Evolutionary conservation across 2,113 vertebrate species (phyloP), one percentile per base, ranked within the genome.

Genomic region (Pseudolaguvia tuberculata): DNA sequence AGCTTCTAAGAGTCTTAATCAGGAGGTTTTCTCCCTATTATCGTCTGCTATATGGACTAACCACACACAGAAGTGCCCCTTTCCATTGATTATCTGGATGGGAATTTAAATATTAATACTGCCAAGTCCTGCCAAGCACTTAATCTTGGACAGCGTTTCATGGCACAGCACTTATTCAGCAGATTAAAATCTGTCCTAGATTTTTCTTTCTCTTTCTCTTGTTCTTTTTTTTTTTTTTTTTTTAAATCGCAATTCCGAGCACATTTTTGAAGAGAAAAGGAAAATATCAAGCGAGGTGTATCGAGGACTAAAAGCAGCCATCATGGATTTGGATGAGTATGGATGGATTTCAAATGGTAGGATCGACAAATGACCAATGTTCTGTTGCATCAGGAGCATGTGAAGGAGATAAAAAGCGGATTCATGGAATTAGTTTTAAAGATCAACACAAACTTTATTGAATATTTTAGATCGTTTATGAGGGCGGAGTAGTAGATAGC

Each of bases 1-100:
- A 93, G 89, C 90, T 90, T 93, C 92, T 93, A 92, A 93, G 93
- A 92, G 93, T 91, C 90, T 94, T 95, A 95, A 94, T 93, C 90
- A 91, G 87, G 91, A 93, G 93, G 91, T 91, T 94, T 92, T 95
- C 93, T 92, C 92, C 91, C 88, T 91, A 92, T 94, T 94, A 96
- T 95, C 93, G 91, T 89, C 91, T 91, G 80, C 71, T 61, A 87
- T 93, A 94, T 93, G 90, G 88, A 86, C 88, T 89, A 90, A 91
- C 86, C 84, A 84, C 73, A 59, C 89, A 85, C 87, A 91, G 83
- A 91, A 92, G 90, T 90, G 88, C 87, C 87, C 87, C 86, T 83
- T 88, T 88, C 89, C 88, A 91, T 88, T 92, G 90, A 90, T 91
- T 91, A 91, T 89, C 84, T 86, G 87, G 88, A 91, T 87, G 71